Base-by-base conservation (phyloP, 2,888 invertebrate species). In the Odontocolon sp. region DNA sequence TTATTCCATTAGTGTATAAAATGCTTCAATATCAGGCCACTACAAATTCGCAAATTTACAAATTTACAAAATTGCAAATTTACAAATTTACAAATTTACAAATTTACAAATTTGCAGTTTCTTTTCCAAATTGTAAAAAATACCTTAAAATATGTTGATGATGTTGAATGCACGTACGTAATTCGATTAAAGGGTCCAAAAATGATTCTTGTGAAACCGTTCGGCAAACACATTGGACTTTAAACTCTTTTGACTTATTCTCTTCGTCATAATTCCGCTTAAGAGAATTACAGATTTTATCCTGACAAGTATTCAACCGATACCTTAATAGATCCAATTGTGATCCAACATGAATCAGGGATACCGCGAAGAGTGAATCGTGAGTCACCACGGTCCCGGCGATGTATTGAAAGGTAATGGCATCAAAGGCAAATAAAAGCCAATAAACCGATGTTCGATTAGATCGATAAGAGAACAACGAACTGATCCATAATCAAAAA, bases 131-230 rank as follows among this genome's bases (percentile, higher is more conserved):
- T 42, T 36, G 11, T 8, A 4, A 16, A 42, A 45, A 40, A 21
- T 45, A 80, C 80, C 76, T 73, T 6, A 80, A 66, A 14, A 78
- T 67, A 50, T 67, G 50, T 67, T 78, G 76, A 52, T 80, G 80
- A 9, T 76, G 70, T 9, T 67, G 16, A 50, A 80, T 63, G 42
- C 78, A 78, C n/a, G 40, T 67, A 6, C 68, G 61, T n/a, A 80
- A 52, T 47, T 78, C 78, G 9, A 18, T 11, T n/a, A 71, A 21
- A 9, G 77, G 72, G 5, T 69, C 14, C 9, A 59, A 11, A 6
- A 50, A 59, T 3, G n/a, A 2, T 52, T 72, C 59, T 11, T 64
- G 26, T 9, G 8, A 2, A 3, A 2, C 3, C 1, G 70, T 69
- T 40, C 77, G 72, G 23, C 38, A 18, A 47, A 72, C 38, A 8